Conservation (phyloP, 2,797 vertebrate genomes). For the Hemibagrus guttatus region DNA sequence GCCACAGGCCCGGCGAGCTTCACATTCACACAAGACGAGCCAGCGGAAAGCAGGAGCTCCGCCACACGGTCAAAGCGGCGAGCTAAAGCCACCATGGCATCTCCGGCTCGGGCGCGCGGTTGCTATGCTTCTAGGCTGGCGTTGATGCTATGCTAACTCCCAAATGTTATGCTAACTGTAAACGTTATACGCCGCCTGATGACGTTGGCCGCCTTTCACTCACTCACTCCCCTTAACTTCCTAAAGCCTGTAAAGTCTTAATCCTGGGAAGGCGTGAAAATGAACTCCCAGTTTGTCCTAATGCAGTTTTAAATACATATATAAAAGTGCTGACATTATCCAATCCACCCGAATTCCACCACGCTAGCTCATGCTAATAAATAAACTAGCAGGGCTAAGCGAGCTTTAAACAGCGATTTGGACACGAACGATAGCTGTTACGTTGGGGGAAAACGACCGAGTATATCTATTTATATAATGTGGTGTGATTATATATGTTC, state of each 20-base stretch:
- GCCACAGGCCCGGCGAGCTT: constrained; percentile 25
- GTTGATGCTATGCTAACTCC: not conserved
- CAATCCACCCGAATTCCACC: not conserved
- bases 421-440: not conserved
- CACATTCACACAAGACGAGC: constrained; percentile 5
- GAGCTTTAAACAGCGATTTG: not conserved
- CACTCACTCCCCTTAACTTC: not conserved
- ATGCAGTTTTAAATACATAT: not conserved
- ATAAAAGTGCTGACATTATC: not conserved
- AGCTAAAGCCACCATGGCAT: constrained; percentile 52
- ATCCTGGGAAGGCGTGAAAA: not conserved
- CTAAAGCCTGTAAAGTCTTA: not conserved
- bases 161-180: constrained; percentile 13
- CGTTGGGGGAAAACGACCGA: not conserved
- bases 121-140: not conserved
- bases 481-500: not conserved
- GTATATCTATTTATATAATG: too few species aligned
- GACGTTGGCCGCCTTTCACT: constrained; percentile 7
- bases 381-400: constrained; percentile 20
- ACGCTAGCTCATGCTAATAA: constrained; percentile 30
- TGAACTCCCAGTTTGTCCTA: not conserved
- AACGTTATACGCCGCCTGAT: constrained; percentile 11
- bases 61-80: constrained; percentile 37
- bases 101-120: not conserved
- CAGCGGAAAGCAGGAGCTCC: constrained; percentile 20